Evolutionary conservation across 2,113 vertebrate genomes (phyloP), one percentile per base, ranked within the genome.

Genomic region (Pterocles burchelli): DNA sequence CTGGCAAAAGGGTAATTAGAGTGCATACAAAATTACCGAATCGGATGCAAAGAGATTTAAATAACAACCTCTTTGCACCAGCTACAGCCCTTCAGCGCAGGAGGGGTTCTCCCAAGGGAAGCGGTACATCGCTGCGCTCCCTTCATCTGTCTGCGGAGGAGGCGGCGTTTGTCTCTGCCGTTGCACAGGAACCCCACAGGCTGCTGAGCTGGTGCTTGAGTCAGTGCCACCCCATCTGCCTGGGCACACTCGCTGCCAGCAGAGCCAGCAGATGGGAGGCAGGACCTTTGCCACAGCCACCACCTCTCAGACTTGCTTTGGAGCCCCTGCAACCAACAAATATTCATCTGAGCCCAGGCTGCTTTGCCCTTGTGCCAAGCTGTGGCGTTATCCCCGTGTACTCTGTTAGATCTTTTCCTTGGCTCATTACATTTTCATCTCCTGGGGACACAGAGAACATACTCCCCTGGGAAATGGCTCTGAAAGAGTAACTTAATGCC

Each of bases 201-300:
- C 78, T 90, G 82, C 85, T 82, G 88, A 41, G 66, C 29, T 1
- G 24, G 54, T 73, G 82, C 88, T 70, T 45, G 90, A 65, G 78
- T 72, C 85, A 82, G 72, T 80, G 94, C 67, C 85, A 84, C 58
- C 62, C 92, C 90, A 86, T 73, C 85, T 92, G 85, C 79, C 88
- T 14, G 5, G 55, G 59, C 29, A 17, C 7, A 21, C 45, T 51
- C 62, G 36, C 84, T 89, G 85, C 81, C 85, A 93, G 71, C 34
- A 81, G 71, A 93, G 54, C 36, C 88, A 82, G 49, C 90, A 94
- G 92, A 88, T 79, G 90, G 90, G 82, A 93, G 46, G 78, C 92
- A 93, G 71, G 54, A 70, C 43, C 31, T 79, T 41, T 82, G 88
- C 61, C 55, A 77, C 48, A 77, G 59, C 76, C 5, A 2, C 67